These are phyloP conservation scores for Dione vanillae DNA, from an alignment of 2,888 invertebrate genomes.

Conservation along the genomic window DNA sequence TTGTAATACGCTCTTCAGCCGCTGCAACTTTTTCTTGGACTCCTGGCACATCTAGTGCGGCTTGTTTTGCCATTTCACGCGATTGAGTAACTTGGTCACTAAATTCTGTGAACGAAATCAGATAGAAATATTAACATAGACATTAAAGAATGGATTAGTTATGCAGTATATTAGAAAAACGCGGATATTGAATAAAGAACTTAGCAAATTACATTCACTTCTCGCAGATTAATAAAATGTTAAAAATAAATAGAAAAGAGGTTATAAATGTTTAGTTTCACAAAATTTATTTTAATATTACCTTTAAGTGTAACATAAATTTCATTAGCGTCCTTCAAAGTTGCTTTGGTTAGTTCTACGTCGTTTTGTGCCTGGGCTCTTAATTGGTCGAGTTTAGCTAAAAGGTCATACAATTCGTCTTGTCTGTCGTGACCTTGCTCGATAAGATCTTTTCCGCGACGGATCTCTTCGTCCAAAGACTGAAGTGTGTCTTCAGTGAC, in stretches of 20 bases:
- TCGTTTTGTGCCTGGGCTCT: slow-evolving; percentile 92
- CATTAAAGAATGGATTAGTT: too few species aligned
- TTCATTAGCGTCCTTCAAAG: slow-evolving; percentile 80
- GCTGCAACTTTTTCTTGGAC: slow-evolving; percentile 87
- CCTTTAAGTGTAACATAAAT: slow-evolving; percentile 90
- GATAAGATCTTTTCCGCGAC: slow-evolving; percentile 87
- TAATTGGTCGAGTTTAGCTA: slow-evolving; percentile 91
- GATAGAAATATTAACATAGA: neutral
- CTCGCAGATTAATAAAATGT: too few species aligned
- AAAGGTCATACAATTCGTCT: slow-evolving; percentile 90
- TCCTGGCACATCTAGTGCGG: slow-evolving; percentile 89
- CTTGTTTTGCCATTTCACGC: slow-evolving; percentile 90
- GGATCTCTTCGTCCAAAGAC: slow-evolving; percentile 87
- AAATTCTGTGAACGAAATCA: slow-evolving; percentile 85
- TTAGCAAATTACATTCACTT: too few species aligned
- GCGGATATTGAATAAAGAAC: too few species aligned
- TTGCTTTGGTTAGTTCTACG: slow-evolving; percentile 91
- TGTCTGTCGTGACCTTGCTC: slow-evolving; percentile 85
- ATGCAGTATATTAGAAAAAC: too few species aligned
- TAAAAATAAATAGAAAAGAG: too few species aligned
- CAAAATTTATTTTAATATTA: slow-evolving; percentile 52
- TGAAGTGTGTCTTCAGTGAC: slow-evolving; percentile 84
- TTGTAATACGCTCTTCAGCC: slow-evolving; percentile 88
- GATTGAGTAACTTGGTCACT: slow-evolving; percentile 95
- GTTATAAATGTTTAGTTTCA: too few species aligned